Percentiles rank a stretch among this genome's conserved stretches.
These are phyloP conservation scores for Lamellibrachia columna DNA, from an alignment of 2,888 invertebrate genomes.

Conservation along the genomic window DNA sequence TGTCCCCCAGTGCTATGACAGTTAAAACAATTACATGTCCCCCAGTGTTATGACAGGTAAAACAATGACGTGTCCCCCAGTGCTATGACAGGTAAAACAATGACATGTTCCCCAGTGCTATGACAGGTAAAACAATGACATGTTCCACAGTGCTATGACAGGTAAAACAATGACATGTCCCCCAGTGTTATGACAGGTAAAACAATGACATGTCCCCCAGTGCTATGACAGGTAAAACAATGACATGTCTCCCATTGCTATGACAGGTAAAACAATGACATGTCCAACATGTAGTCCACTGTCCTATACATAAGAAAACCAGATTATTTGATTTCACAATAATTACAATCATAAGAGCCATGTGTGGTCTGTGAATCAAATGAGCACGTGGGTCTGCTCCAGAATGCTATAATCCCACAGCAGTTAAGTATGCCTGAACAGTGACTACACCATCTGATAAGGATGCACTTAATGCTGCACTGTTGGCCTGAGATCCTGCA, in stretches of 20 bases:
- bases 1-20: too few species aligned
- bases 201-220: background rate
- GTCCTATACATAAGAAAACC: background rate
- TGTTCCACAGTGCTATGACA: background rate
- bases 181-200: background rate
- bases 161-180: background rate
- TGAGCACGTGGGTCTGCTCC: background rate
- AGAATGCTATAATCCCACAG: background rate
- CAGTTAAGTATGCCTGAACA: background rate
- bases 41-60: background rate
- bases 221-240: background rate
- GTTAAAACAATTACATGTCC: background rate
- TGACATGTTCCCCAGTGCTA: background rate
- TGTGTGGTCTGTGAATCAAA: background rate
- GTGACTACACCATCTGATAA: background rate
- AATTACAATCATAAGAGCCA: background rate
- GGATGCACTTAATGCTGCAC: background rate
- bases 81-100: background rate
- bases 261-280: background rate
- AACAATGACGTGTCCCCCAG: background rate
- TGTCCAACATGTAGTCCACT: background rate
- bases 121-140: background rate
- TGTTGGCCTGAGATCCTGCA: background rate
- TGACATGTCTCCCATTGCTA: background rate
- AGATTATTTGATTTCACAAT: background rate